Base-by-base conservation (phyloP, 2,888 invertebrate species). In the Yponomeuta sedellus region DNA sequence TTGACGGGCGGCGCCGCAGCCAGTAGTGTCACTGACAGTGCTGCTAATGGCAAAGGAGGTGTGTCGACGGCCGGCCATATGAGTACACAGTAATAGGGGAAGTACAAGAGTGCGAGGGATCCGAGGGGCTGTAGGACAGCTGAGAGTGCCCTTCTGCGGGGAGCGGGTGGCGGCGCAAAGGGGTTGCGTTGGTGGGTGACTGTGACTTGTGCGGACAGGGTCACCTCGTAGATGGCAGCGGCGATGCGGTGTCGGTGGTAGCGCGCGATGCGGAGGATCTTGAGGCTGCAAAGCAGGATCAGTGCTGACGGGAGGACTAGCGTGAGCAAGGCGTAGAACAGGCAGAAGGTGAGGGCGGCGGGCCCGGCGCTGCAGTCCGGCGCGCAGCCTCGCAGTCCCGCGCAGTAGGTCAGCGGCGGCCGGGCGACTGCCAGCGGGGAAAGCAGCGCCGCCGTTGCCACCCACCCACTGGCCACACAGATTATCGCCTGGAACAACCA, bases 161-260 rank as follows among this genome's bases (percentile, higher is more conserved):
- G 94, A 1, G 94, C 93, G 1, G 94, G 93, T 39, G 94, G 94
- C 62, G 95, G 92, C 70, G 94, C 93, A 79, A 96, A 95, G 10
- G 96, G 96, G 76, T 96, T 96, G 70, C 95, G 90, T 79, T 96
- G 96, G 77, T 96, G 96, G 0, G 96, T 96, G 73, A 96, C 95
- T 64, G 96, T 95, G 71, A 96, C 96, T 86, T 96, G 96, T 0
- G 96, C 96, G 10, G 96, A 95, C 65, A 96, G 82, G 0, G 96
- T 96, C 59, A 96, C 96, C 89, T 96, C 96, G 85, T 95, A 96
- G 71, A 96, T 96, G 28, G 96, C 96, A 62, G 96, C 95, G 39
- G 96, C 96, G 72, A 97, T 97, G 68, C 96, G 92, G 79, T 96
- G 96, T 8, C 96, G 92, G 77, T 97, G 96, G 80, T 96, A 95